Evolutionary conservation across 1,140 invertebrate genomes (phyloP).

Genomic region (Scaptomyza pallida): DNA sequence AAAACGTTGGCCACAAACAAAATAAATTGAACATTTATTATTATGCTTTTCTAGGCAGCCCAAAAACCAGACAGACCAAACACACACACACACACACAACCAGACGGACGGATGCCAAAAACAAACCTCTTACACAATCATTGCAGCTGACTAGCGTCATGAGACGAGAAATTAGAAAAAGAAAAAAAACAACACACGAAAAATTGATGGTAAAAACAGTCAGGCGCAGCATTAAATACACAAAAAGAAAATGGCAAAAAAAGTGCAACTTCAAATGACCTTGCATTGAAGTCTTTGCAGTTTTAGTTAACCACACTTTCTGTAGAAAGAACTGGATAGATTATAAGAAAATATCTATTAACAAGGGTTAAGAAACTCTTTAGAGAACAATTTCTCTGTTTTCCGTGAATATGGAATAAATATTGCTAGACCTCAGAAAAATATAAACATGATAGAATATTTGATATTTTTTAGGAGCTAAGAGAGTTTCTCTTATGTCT

Average conservation of each 20-base stretch:
- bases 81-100: too few species aligned
- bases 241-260: neutral
- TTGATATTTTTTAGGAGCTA: too few species aligned
- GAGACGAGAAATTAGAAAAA: conserved; percentile 72
- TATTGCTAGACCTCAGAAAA: too few species aligned
- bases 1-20: conserved; percentile 50
- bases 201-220: conserved; percentile 7
- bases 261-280: neutral
- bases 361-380: too few species aligned
- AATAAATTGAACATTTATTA: conserved; percentile 78
- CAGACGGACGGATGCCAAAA: conserved; percentile 6
- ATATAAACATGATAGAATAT: too few species aligned
- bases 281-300: neutral
- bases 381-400: too few species aligned
- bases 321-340: too few species aligned
- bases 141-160: conserved; percentile 51
- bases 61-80: neutral
- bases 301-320: too few species aligned
- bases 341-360: too few species aligned
- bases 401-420: too few species aligned
- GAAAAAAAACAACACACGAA: neutral
- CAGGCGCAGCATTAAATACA: conserved; percentile 8
- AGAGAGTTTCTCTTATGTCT: too few species aligned
- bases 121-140: conserved; percentile 63
- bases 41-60: conserved; percentile 42